Evolutionary conservation across 2,888 invertebrate species (phyloP), one percentile per base, ranked within the genome.

Genomic region (Dioctria rufipes): DNA sequence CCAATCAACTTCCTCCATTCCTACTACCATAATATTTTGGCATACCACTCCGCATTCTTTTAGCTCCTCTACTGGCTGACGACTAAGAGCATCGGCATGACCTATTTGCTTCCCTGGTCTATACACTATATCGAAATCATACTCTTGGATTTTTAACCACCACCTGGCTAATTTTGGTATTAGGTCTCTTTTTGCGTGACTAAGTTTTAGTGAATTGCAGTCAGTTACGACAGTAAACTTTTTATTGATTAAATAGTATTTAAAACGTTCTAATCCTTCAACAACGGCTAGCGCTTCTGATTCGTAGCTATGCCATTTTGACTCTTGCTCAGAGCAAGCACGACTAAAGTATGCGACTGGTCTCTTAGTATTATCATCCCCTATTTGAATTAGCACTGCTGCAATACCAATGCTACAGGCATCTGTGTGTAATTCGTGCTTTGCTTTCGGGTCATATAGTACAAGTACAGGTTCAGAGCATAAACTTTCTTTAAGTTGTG

Each of bases 91-190:
- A 11, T 54, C 54, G 4, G 11, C 54, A n/a, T 54, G 54, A 11
- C 0, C 11, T 4, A 54, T 54, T 4, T n/a, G 6, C 11, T 11
- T 11, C 11, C 54, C 54, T 54, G 4, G 54, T 11, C 54, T 25
- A 25, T 25, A 25, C 11, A 11, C 54, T 54, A 54, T 54, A 4
- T 6, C 11, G 6, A 54, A 54, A 11, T n/a, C n/a, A n/a, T 54
- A 54, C 11, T 54, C 11, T n/a, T 11, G 6, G 4, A 54, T 4
- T 4, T n/a, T 8, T n/a, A 54, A n/a, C 6, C 8, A 54, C 54
- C 54, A 86, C 11, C 86, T 80, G 3, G 85, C 86, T 25, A 86
- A 84, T 39, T 85, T 78, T 0, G 85, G 85, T 58, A 83, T 78
- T 63, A 87, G 65, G 25, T 63, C 39, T 4, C 39, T n/a, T 63